These are phyloP conservation scores for Timema cristinae DNA, from an alignment of 2,888 invertebrate genomes.

Conservation along the genomic window DNA sequence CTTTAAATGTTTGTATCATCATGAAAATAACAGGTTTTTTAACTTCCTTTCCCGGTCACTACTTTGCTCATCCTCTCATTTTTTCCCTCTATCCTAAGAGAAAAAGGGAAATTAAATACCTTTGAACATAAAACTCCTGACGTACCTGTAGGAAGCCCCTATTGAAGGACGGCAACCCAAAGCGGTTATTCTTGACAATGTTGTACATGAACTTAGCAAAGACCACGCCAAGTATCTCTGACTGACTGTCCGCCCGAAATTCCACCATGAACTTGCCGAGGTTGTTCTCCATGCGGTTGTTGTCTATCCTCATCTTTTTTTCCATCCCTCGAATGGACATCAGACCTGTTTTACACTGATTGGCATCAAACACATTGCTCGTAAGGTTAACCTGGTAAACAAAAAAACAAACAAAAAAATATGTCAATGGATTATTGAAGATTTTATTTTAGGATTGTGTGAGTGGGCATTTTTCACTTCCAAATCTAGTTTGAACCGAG, in stretches of 20 bases:
- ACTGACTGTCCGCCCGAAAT: conserved; percentile 86
- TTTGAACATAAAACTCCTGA: too few species aligned
- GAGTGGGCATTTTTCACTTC: too few species aligned
- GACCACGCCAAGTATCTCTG: conserved; percentile 84
- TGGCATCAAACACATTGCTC: conserved; percentile 78
- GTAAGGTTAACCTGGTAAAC: conserved; percentile 65
- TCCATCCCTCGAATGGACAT: conserved; percentile 91
- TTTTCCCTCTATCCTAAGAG: too few species aligned
- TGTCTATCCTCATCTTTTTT: conserved; percentile 80
- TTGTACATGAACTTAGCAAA: conserved; percentile 75
- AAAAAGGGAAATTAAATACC: too few species aligned
- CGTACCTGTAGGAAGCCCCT: conserved; percentile 34
- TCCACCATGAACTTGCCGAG: conserved; percentile 79
- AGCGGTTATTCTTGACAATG: conserved; percentile 67
- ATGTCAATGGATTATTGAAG: too few species aligned
- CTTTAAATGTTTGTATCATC: too few species aligned
- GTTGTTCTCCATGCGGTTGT: conserved; percentile 76
- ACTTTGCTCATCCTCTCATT: too few species aligned
- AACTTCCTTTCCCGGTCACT: too few species aligned
- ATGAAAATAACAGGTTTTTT: too few species aligned
- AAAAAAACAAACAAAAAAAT: too few species aligned
- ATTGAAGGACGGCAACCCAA: conserved; percentile 3
- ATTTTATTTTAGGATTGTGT: too few species aligned
- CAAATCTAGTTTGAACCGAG: too few species aligned
- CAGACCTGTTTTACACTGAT: conserved; percentile 75